phyloP scores from a whole-genome alignment of 2,888 invertebrate genomes.

The Orthosia gothica region DNA sequence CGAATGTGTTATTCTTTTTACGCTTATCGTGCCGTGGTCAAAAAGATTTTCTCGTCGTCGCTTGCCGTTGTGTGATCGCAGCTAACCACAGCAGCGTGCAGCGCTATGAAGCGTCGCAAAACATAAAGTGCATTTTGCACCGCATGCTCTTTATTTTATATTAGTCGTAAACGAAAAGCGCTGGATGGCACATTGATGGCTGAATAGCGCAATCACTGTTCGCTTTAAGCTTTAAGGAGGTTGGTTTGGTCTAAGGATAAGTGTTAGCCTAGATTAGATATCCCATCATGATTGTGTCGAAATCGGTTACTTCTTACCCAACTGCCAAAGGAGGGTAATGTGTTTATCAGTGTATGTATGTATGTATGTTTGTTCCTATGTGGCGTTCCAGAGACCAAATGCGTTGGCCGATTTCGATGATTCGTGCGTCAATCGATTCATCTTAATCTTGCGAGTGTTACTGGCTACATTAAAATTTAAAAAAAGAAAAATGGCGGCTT shows the following conservation, averaged over 20 bases:
- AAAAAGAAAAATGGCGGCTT: too few species aligned
- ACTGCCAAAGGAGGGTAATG: too few species aligned
- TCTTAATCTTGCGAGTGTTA: too few species aligned
- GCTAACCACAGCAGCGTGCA: constrained; percentile 64
- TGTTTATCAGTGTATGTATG: too few species aligned
- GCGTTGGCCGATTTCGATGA: too few species aligned
- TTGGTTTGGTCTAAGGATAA: constrained; percentile 17
- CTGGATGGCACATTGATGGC: constrained; percentile 45
- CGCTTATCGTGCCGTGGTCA: constrained; percentile 48
- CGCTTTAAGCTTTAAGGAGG: constrained; percentile 4
- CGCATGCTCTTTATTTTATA: constrained; percentile 68
- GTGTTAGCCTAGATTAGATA: not conserved
- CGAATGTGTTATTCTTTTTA: constrained; percentile 44
- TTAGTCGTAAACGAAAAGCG: constrained; percentile 60
- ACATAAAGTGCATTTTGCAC: constrained; percentile 66
- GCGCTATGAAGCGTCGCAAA: constrained; percentile 56
- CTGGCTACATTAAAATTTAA: too few species aligned
- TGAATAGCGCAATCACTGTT: constrained; percentile 43
- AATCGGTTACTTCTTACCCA: not conserved
- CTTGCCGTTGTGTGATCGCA: constrained; percentile 57
- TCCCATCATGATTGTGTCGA: not conserved
- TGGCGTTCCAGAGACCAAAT: too few species aligned
- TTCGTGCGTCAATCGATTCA: too few species aligned
- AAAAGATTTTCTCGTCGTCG: constrained; percentile 59
- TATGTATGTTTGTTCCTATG: too few species aligned